A percentile compares a stretch with the other conserved stretches of the same genome.
These are phyloP conservation scores for Larimichthys polyactis DNA, from an alignment of 2,113 vertebrate species.

Conservation along the genomic window DNA sequence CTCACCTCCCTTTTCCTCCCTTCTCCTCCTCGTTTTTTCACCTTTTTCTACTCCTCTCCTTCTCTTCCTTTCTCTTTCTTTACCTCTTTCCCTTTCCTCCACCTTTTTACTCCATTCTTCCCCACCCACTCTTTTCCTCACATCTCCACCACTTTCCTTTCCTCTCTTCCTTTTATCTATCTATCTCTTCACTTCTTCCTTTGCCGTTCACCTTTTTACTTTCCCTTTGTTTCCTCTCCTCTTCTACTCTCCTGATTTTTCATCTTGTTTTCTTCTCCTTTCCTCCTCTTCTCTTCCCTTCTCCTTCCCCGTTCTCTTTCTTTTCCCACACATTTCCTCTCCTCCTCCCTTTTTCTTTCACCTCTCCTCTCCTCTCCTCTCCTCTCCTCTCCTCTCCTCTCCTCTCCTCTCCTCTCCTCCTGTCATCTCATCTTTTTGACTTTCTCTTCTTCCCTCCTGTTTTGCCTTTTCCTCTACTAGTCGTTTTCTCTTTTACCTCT, in stretches of 20 bases:
- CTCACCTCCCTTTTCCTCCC: neutral
- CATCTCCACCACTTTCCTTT: neutral
- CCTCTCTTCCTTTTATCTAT: neutral
- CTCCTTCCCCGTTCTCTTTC: neutral
- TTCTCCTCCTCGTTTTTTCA: neutral
- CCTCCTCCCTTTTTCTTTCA: fast-evolving
- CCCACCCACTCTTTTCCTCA: neutral
- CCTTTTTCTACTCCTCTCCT: neutral
- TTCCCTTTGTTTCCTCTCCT: neutral
- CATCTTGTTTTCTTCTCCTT: no score
- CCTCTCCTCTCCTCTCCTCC: neutral
- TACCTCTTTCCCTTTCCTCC: neutral
- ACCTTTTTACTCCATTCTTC: neutral
- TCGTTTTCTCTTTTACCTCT: no score
- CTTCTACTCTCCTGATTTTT: neutral
- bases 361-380: neutral
- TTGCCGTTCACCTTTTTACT: no score
- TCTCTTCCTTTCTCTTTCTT: neutral
- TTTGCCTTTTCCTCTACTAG: neutral
- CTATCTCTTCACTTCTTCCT: neutral
- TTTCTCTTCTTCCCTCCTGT: neutral
- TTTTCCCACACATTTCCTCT: neutral
- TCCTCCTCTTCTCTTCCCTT: neutral
- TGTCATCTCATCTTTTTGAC: no score
- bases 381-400: neutral